Conservation (phyloP, 2,888 invertebrate species). For the Clunio marinus region DNA sequence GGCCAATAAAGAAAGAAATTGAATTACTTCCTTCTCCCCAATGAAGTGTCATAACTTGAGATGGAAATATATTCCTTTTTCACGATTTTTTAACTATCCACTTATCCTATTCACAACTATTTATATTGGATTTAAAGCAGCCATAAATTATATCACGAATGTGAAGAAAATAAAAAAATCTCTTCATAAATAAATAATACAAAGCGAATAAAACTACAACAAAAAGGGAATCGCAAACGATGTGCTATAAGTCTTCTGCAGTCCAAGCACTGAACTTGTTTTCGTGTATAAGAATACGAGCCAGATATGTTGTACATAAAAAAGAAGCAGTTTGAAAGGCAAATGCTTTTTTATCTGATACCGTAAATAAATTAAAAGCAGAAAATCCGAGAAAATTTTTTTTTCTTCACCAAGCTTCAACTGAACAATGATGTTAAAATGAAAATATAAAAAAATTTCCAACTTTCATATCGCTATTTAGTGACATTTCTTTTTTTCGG, state of each 20-base stretch:
- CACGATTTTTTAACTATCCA: too few relatives aligned
- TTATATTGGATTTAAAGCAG: neutral
- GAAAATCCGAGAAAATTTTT: slow-evolving; percentile 14
- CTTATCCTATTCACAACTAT: slow-evolving; percentile 2
- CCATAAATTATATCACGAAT: slow-evolving; percentile 12
- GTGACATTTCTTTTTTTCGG: neutral
- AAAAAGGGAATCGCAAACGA: slow-evolving; percentile 18
- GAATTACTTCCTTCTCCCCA: too few relatives aligned
- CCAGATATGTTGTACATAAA: slow-evolving; percentile 1
- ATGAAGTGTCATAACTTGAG: too few relatives aligned
- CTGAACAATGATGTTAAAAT: slow-evolving; percentile 16
- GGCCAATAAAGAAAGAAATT: neutral
- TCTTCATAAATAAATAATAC: slow-evolving; percentile 27
- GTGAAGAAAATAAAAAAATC: neutral
- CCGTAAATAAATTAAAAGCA: slow-evolving; percentile 30
- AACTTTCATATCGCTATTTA: neutral
- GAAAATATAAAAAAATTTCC: slow-evolving; percentile 9
- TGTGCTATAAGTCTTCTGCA: slow-evolving; percentile 16
- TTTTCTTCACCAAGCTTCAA: neutral
- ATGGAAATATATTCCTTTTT: too few relatives aligned
- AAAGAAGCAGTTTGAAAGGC: neutral
- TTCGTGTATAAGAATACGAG: neutral
- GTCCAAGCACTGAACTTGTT: slow-evolving; percentile 22
- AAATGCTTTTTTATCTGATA: slow-evolving; percentile 27
- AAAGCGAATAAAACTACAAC: slow-evolving; percentile 6